A percentile compares a stretch with the other conserved stretches of the same genome.
phyloP scores from a whole-genome alignment of 2,113 vertebrate species.

The Motacilla tschutschensis region DNA sequence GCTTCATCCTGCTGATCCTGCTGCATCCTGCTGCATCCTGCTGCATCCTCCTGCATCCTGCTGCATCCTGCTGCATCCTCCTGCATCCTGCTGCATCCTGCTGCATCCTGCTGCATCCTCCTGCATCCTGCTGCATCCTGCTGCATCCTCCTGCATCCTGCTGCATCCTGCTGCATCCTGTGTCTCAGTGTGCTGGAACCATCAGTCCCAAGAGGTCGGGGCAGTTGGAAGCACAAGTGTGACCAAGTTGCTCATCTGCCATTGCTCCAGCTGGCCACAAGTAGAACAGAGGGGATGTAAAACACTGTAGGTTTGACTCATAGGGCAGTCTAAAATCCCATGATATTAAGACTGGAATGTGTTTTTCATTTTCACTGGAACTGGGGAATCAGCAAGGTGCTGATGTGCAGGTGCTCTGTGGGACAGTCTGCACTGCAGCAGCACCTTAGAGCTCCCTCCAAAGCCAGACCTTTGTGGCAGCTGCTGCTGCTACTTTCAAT shows the following conservation, averaged over 20 bases:
- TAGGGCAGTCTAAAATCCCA: not conserved
- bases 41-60: not conserved
- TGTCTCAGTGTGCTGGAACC: rapidly evolving
- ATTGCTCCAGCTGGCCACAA: not conserved
- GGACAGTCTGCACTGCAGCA: not conserved
- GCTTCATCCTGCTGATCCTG: not conserved
- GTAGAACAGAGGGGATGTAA: not conserved
- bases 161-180: not conserved
- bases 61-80: no score
- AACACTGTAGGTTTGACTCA: not conserved
- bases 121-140: not conserved
- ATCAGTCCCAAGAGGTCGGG: not conserved
- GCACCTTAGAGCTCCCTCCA: not conserved
- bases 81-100: not conserved
- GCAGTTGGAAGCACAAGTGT: not conserved
- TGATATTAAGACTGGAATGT: rapidly evolving
- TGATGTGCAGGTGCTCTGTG: not conserved
- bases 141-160: not conserved
- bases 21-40: not conserved
- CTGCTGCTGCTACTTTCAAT: not conserved
- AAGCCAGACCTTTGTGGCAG: not conserved
- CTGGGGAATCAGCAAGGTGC: rapidly evolving
- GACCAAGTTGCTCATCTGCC: not conserved
- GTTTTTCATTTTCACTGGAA: not conserved
- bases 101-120: not conserved